A percentile compares a stretch with the other conserved stretches of the same genome.
Evolutionary conservation across 2,888 invertebrate genomes (phyloP).

Genomic region (Girardia tigrina): DNA sequence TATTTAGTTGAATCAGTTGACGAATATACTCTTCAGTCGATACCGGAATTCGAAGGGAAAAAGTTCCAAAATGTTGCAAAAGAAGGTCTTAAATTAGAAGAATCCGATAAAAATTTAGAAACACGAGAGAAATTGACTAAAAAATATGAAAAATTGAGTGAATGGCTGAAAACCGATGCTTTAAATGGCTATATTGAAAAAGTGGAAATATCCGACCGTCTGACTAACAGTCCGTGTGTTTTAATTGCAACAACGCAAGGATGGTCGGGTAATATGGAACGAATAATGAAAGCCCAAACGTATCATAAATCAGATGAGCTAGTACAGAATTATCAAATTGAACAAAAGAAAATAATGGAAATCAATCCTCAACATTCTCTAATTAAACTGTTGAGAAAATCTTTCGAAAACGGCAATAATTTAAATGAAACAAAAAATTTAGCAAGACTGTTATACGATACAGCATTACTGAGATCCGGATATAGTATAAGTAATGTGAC

Average conservation of each 20-base stretch:
- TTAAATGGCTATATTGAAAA: slow-evolving; percentile 66
- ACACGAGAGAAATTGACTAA: slow-evolving; percentile 60
- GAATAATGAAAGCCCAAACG: slow-evolving; percentile 72
- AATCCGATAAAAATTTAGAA: slow-evolving; percentile 62
- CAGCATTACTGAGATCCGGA: slow-evolving; percentile 76
- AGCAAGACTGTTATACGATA: slow-evolving; percentile 63
- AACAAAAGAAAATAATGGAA: slow-evolving; percentile 76
- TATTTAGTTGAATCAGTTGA: slow-evolving; percentile 83
- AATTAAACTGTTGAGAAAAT: slow-evolving; percentile 71
- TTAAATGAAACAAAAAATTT: slow-evolving; percentile 70
- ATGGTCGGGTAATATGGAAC: slow-evolving; percentile 98
- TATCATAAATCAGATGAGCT: slow-evolving; percentile 87
- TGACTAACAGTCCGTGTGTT: slow-evolving; percentile 82
- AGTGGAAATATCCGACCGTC: slow-evolving; percentile 70
- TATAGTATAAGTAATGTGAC: slow-evolving; percentile 72
- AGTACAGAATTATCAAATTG: slow-evolving; percentile 44
- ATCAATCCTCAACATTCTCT: slow-evolving; percentile 92
- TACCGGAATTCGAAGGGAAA: slow-evolving; percentile 94
- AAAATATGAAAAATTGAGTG: slow-evolving; percentile 71
- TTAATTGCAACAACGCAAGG: slow-evolving; percentile 88
- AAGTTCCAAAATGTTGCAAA: slow-evolving; percentile 95
- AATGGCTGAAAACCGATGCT: slow-evolving; percentile 71
- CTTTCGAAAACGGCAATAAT: slow-evolving; percentile 55
- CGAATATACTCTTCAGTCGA: slow-evolving; percentile 82
- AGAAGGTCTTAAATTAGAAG: slow-evolving; percentile 72